Evolutionary conservation across 2,797 vertebrate genomes (phyloP).

Genomic region (Platalea minor): DNA sequence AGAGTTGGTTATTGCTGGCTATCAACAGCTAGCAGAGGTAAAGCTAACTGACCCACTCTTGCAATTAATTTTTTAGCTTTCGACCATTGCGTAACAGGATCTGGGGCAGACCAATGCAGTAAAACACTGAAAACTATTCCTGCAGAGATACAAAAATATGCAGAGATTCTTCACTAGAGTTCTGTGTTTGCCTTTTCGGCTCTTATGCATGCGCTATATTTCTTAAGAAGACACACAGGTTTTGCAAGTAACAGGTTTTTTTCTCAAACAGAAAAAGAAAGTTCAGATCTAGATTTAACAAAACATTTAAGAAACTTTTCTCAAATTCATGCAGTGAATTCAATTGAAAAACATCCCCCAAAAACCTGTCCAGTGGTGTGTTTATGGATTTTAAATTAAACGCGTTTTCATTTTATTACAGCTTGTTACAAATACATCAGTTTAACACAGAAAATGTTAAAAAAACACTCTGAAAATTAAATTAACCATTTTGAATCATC

Average conservation of each 20-base stretch:
- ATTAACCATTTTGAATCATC: not conserved
- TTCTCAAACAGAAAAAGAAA: not conserved
- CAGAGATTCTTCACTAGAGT: not conserved
- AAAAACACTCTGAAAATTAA: not conserved
- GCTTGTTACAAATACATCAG: not conserved
- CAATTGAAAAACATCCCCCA: not conserved
- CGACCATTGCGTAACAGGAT: not conserved
- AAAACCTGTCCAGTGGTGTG: not conserved
- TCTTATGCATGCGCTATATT: not conserved
- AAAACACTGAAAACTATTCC: not conserved
- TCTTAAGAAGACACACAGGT: not conserved
- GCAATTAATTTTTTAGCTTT: not conserved
- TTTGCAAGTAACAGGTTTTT: not conserved
- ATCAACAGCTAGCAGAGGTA: not conserved
- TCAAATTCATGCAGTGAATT: not conserved
- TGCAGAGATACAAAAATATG: not conserved
- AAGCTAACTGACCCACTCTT: not conserved
- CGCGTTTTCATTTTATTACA: not conserved
- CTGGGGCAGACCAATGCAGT: not conserved
- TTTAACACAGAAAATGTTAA: not conserved
- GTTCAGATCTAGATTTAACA: not conserved
- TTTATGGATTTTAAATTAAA: not conserved
- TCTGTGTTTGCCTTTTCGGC: not conserved
- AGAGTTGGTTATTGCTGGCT: not conserved
- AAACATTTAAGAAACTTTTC: not conserved